Conservation (phyloP, 1,140 invertebrate genomes). For the Anastatus disparis region DNA sequence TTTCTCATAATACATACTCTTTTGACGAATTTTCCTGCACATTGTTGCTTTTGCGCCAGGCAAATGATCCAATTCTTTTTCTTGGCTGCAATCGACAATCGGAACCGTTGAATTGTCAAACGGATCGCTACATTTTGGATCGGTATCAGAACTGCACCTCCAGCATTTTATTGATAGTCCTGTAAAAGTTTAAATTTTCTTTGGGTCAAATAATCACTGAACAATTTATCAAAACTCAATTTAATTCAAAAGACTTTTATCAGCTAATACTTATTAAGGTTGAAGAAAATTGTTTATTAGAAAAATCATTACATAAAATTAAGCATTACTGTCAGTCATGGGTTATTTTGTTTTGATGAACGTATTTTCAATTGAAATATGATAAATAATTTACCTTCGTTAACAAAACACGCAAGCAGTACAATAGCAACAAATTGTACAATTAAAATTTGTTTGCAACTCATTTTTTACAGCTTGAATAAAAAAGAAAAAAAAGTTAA, state of each 20-base stretch:
- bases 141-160: conserved; percentile 87
- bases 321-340: too few relatives aligned
- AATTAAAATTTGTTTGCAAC: neutral
- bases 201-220: too few relatives aligned
- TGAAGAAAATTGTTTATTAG: too few relatives aligned
- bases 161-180: conserved; percentile 87
- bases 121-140: conserved; percentile 91
- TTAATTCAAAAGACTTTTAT: too few relatives aligned
- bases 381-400: conserved; percentile 29
- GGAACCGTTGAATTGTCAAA: conserved; percentile 91
- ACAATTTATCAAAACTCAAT: too few relatives aligned
- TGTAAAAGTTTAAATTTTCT: conserved; percentile 62
- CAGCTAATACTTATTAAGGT: too few relatives aligned
- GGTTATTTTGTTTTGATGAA: too few relatives aligned
- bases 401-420: conserved; percentile 33
- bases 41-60: conserved; percentile 80
- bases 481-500: conserved; percentile 21
- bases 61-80: conserved; percentile 74
- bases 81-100: conserved; percentile 84
- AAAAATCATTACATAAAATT: too few relatives aligned
- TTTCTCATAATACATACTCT: conserved; percentile 82
- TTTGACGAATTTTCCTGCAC: conserved; percentile 93
- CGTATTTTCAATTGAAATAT: too few relatives aligned
- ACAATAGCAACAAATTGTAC: conserved; percentile 9
- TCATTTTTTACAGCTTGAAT: conserved; percentile 37